Conservation (phyloP, 2,113 vertebrate genomes). For the Agapornis roseicollis region DNA sequence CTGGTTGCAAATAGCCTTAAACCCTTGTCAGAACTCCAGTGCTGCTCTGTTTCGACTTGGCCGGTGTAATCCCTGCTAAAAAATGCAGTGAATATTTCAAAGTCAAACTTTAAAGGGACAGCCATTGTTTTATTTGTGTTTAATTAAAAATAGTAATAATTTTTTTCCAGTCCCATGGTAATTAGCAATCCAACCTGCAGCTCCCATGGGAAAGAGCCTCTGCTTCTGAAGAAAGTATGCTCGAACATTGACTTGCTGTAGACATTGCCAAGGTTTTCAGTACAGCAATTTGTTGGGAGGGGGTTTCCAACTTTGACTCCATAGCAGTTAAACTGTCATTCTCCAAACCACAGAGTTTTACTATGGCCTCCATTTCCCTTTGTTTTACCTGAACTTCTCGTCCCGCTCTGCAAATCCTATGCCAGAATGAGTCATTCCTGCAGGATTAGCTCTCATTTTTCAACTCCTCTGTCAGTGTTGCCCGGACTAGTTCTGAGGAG, state of each 20-base stretch:
- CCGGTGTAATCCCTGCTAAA: neutral
- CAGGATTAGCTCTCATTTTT: slow-evolving; percentile 52
- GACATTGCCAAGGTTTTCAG: slow-evolving; percentile 6
- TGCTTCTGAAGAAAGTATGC: neutral
- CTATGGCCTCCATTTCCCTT: slow-evolving; percentile 5
- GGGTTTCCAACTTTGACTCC: slow-evolving; percentile 5
- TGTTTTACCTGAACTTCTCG: slow-evolving; percentile 56
- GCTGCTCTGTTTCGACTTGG: slow-evolving; percentile 7
- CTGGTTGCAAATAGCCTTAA: neutral
- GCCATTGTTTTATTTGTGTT: slow-evolving; percentile 37
- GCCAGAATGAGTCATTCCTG: slow-evolving; percentile 60
- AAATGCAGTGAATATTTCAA: slow-evolving; percentile 52
- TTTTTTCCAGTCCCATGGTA: slow-evolving; percentile 33
- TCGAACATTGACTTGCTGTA: neutral
- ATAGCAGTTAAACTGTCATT: neutral
- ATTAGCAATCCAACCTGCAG: slow-evolving; percentile 11
- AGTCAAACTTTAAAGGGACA: slow-evolving; percentile 42
- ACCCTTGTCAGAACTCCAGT: neutral
- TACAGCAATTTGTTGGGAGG: slow-evolving; percentile 41
- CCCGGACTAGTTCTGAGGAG: slow-evolving; percentile 63
- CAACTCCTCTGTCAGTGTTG: slow-evolving; percentile 24
- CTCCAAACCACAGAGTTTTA: slow-evolving; percentile 30
- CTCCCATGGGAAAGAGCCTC: slow-evolving; percentile 51
- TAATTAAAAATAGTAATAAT: slow-evolving; percentile 54
- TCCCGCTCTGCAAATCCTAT: slow-evolving; percentile 38